Base-by-base conservation (phyloP, 2,888 invertebrate species). In the Apomyelois bistriatella region DNA sequence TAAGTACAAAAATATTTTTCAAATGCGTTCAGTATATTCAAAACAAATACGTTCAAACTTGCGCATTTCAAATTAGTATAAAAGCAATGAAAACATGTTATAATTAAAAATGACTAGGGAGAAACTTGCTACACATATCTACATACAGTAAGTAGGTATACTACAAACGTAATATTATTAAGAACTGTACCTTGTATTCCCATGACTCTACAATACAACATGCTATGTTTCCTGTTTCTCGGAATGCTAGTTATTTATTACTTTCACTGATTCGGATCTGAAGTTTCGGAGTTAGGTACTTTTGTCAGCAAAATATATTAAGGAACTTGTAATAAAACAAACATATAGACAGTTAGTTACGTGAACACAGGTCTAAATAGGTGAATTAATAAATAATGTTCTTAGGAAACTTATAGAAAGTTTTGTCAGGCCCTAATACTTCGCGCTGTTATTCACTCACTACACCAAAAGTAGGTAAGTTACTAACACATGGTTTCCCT, bases 221-320 rank as follows among this genome's bases (percentile, higher is more conserved):
- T 22, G 30, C 10, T 15, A n/a, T 9, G 30, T 16, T 49, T 54
- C 47, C 54, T 48, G 51, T 52, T 42, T 7, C 12, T 22, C 47
- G 32, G 38, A 37, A 30, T 40, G 10, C 40, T 6, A 3, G 52
- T 52, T 48, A 54, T 54, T 54, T 52, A 54, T 54, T 52, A 38
- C 54, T 52, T 47, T 41, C 48, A 42, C 17, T 38, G 41, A 42
- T 48, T 52, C 41, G 13, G 38, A 36, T 32, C 30, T 40, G 46
- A 22, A 50, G 49, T 50, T 50, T 50, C 8, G n/a, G 12, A 52
- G 47, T 17, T 13, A 37, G 16, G 4, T 38, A 38, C 22, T 54
- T 50, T 28, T 51, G 42, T 55, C 54, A 48, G 52, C 37, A 52
- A 48, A 47, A 54, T 48, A 36, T 16, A 32, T 38, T 49, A 40